phyloP scores from a whole-genome alignment of 2,113 vertebrate genomes.

The Thunnus maccoyii region DNA sequence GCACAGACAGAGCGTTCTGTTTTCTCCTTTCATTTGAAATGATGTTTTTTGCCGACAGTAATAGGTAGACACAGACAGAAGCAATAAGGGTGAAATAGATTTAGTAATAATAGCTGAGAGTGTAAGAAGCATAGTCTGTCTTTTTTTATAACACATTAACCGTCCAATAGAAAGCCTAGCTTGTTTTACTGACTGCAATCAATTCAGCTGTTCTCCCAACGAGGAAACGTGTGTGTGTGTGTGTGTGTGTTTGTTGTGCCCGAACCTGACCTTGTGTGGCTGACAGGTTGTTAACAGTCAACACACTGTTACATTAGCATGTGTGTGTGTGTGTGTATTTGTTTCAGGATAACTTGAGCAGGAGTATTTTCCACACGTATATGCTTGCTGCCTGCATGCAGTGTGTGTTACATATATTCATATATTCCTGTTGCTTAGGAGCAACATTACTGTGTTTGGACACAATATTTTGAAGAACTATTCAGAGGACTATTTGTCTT shows the following conservation, averaged over 20 bases:
- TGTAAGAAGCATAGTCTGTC: constrained; percentile 14
- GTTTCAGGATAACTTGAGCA: background rate
- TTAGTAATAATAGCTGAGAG: constrained; percentile 17
- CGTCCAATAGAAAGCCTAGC: background rate
- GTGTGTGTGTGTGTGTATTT: background rate
- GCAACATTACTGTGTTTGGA: background rate
- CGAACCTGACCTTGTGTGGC: constrained; percentile 11
- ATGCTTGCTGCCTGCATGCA: background rate
- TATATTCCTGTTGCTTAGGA: background rate
- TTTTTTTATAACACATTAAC: constrained; percentile 8
- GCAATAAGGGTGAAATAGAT: constrained; percentile 5
- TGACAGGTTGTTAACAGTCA: constrained; percentile 10
- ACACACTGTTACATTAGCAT: background rate
- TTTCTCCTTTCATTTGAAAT: background rate
- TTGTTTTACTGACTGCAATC: constrained; percentile 19
- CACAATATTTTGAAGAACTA: background rate
- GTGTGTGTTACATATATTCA: too few species aligned
- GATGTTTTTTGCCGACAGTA: background rate
- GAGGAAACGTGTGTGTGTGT: background rate
- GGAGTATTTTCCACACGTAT: background rate
- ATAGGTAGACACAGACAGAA: background rate
- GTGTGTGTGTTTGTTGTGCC: background rate
- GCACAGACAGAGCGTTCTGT: background rate
- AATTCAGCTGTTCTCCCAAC: background rate
- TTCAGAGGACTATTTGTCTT: background rate